Evolutionary conservation across 2,888 invertebrate species (phyloP), one percentile per base, ranked within the genome.

Genomic region (Dicycla oo): DNA sequence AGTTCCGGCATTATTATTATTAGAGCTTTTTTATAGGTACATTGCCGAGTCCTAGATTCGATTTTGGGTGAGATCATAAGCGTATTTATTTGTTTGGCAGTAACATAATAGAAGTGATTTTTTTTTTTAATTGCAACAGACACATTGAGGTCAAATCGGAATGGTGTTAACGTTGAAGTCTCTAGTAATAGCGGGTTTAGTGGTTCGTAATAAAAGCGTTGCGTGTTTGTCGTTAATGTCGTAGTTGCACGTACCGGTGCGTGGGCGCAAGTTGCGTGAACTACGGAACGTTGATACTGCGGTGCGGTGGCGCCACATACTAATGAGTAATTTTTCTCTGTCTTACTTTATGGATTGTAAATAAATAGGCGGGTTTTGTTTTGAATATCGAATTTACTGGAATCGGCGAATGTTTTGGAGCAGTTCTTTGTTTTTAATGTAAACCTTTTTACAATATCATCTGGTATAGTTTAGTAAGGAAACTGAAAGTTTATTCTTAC

Each of bases 31-130:
- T 34, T 34, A 76, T 43, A 70, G n/a, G n/a, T 83, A 66, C 53
- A 65, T 78, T 69, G 73, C 69, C 45, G 63, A 72, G 80, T 76
- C 80, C 81, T 68, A 78, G 69, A 81, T 86, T 73, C 30, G 69
- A 81, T 77, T 79, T 72, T 58, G 67, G 60, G 43, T 83, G 84
- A 81, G 77, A 81, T 82, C 84, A 84, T 77, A 68, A 56, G 69
- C 61, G 58, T 76, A 81, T 82, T 83, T 75, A 75, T 76, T 81
- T 80, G 47, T 65, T 75, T 73, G 68, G 43, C 68, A 78, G 75
- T 64, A 76, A 69, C 49, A 71, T 75, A 69, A 67, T 74, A 80
- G 80, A 80, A 67, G 56, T 61, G 47, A 49, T 3, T 65, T 66
- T 73, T 80, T 81, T 80, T 81, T 76, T 51, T 38, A 67, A 65